Conservation (phyloP, 2,113 vertebrate species). For the Nycticryphes semicollaris region DNA sequence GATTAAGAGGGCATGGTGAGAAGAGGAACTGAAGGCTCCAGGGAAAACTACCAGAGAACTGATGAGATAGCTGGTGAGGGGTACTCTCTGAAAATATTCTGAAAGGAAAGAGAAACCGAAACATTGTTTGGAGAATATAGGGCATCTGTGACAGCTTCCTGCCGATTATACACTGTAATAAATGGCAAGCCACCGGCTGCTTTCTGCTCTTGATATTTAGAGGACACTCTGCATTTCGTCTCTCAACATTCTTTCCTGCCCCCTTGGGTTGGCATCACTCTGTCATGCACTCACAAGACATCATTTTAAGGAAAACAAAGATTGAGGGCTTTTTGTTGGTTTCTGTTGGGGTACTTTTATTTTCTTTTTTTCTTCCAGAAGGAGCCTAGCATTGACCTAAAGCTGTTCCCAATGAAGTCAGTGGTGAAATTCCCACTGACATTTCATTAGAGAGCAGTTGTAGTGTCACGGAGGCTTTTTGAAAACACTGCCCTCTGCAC, state of each 20-base stretch:
- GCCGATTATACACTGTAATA: background rate
- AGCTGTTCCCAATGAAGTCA: background rate
- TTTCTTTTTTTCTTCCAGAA: background rate
- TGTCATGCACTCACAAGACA: background rate
- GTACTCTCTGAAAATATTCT: background rate
- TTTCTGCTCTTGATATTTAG: background rate
- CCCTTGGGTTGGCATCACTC: background rate
- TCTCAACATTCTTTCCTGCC: background rate
- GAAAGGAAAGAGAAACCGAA: constrained; percentile 27
- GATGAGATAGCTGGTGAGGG: background rate
- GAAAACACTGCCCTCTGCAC: background rate
- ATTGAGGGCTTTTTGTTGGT: background rate
- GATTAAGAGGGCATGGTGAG: background rate
- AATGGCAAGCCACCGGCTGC: background rate
- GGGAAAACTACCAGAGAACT: background rate
- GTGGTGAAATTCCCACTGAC: background rate
- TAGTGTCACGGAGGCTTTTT: background rate
- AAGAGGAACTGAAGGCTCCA: background rate
- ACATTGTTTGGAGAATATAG: background rate
- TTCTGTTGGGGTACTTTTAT: background rate
- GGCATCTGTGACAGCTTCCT: background rate
- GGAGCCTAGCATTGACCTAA: background rate
- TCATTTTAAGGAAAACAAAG: background rate
- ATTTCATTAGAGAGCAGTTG: background rate
- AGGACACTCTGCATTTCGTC: background rate